These are phyloP conservation scores for Phoronis australis DNA, from an alignment of 2,888 invertebrate genomes.

Conservation along the genomic window DNA sequence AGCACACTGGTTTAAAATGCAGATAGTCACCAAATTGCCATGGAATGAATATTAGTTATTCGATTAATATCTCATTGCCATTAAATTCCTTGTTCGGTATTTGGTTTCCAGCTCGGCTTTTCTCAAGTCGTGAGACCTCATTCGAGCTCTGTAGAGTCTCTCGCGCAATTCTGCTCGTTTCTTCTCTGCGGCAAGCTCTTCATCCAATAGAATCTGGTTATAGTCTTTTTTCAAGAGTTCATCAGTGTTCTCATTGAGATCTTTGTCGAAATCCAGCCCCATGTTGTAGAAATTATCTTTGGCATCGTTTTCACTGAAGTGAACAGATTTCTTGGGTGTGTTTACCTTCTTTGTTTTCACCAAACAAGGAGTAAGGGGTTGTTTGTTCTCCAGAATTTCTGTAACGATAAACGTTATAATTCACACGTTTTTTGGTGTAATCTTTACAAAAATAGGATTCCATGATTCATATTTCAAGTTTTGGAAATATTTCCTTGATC, in stretches of 20 bases:
- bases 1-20: too few relatives aligned
- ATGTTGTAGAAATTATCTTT: conserved; percentile 24
- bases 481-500: background rate
- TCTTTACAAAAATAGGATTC: too few relatives aligned
- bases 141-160: conserved; percentile 28
- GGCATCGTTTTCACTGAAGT: conserved; percentile 16
- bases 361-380: conserved; percentile 28
- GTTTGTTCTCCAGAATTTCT: background rate
- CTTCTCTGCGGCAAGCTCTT: conserved; percentile 19
- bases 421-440: too few relatives aligned
- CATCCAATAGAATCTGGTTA: too few relatives aligned
- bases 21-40: too few relatives aligned
- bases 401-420: too few relatives aligned
- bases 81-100: conserved; percentile 21
- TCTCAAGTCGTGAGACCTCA: conserved; percentile 22
- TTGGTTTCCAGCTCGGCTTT: conserved; percentile 18
- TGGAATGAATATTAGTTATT: too few relatives aligned
- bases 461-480: background rate
- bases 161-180: conserved; percentile 32
- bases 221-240: background rate
- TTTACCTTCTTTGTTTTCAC: conserved; percentile 30
- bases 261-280: background rate
- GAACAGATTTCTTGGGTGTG: conserved; percentile 39
- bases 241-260: background rate
- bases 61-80: conserved; percentile 24